Evolutionary conservation across 53 echinoderm and acorn worm species (phyloP).

Genomic region (Holothuria scabra): DNA sequence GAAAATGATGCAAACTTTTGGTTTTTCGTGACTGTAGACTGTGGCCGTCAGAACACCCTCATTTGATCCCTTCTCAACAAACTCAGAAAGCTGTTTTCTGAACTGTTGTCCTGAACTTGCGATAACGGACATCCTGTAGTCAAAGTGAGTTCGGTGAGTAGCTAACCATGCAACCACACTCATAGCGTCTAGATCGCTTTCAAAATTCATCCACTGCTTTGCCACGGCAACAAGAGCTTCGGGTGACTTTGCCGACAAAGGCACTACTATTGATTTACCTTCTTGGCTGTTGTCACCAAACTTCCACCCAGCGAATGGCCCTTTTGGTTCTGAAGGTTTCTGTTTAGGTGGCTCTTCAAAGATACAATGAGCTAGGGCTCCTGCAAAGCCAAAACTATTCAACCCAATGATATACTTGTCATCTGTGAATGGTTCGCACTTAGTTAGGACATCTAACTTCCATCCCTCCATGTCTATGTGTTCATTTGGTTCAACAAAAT

Average conservation of each 20-base stretch:
- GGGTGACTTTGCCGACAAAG: constrained; percentile 79
- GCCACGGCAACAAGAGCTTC: constrained; percentile 78
- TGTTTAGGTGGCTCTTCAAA: constrained; percentile 78
- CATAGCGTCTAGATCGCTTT: constrained; percentile 74
- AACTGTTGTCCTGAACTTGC: constrained; percentile 69
- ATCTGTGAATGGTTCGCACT: constrained; percentile 59
- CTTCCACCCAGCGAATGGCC: constrained; percentile 63
- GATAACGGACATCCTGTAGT: constrained; percentile 76
- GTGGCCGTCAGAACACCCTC: constrained; percentile 61
- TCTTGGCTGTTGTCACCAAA: constrained; percentile 66
- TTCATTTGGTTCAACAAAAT: constrained; percentile 83
- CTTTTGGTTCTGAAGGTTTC: neutral
- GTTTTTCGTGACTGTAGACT: constrained; percentile 55
- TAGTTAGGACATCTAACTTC: constrained; percentile 79
- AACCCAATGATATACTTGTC: constrained; percentile 76
- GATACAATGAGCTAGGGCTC: constrained; percentile 87
- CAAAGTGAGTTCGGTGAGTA: constrained; percentile 78
- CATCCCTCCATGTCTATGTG: constrained; percentile 73
- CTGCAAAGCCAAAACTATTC: constrained; percentile 97
- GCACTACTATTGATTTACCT: constrained; percentile 75
- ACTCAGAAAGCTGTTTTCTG: constrained; percentile 45
- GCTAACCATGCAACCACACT: constrained; percentile 82
- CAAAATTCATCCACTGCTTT: constrained; percentile 69
- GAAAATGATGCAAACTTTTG: constrained; percentile 87
- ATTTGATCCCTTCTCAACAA: constrained; percentile 40